phyloP scores from a whole-genome alignment of 2,113 vertebrate species.

The Neoarius graeffei region DNA sequence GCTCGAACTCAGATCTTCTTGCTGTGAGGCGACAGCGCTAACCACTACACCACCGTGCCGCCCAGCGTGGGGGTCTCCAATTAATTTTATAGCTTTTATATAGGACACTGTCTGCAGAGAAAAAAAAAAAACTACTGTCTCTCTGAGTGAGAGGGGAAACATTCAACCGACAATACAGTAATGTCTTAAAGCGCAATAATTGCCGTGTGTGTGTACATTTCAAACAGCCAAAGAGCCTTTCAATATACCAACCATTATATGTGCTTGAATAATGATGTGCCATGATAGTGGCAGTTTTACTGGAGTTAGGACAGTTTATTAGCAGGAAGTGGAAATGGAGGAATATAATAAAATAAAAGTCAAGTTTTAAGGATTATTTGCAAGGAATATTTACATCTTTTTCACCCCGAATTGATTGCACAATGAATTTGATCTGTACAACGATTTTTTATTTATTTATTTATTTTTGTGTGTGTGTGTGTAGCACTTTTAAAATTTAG shows the following conservation, averaged over 20 bases:
- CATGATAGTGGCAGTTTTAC: not conserved
- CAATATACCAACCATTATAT: not conserved
- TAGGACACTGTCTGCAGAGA: not conserved
- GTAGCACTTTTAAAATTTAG: not conserved
- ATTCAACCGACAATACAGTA: not conserved
- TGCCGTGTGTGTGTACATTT: not conserved
- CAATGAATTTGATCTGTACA: not conserved
- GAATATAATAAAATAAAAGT: not conserved
- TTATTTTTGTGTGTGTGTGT: not conserved
- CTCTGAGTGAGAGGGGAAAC: not conserved
- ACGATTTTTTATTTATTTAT: not conserved
- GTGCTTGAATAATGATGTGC: not conserved
- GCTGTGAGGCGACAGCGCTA: no score
- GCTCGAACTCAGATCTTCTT: no score
- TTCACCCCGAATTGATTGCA: not conserved
- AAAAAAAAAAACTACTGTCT: not conserved
- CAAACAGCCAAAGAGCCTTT: not conserved
- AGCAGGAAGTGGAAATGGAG: not conserved
- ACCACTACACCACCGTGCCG: no score
- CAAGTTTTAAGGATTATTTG: not conserved
- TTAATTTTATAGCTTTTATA: not conserved
- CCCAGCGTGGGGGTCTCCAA: not conserved
- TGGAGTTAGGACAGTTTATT: not conserved
- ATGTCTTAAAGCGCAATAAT: not conserved
- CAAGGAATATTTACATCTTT: not conserved